phyloP scores from a whole-genome alignment of 2,888 invertebrate species.

The Lomographa bimaculata region DNA sequence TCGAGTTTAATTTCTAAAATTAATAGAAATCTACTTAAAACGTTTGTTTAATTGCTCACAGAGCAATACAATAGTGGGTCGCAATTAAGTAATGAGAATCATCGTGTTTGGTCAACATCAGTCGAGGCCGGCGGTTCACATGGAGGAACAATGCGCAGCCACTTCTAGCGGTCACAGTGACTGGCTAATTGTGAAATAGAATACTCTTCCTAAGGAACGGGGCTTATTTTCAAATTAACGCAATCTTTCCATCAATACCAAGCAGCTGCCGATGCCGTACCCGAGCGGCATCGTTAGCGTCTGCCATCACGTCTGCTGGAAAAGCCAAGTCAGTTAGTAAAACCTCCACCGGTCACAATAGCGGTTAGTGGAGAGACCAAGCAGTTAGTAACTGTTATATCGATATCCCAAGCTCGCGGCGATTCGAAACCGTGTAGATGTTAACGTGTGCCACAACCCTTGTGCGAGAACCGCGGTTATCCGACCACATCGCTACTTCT shows the following conservation, averaged over 20 bases:
- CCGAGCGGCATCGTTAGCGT: slow-evolving; percentile 5
- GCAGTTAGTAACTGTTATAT: slow-evolving; percentile 51
- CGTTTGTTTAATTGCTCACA: slow-evolving; percentile 68
- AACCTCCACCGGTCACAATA: slow-evolving; percentile 35
- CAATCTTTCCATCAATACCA: slow-evolving; percentile 32
- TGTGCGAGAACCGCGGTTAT: slow-evolving; percentile 74
- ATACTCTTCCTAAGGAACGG: slow-evolving; percentile 9
- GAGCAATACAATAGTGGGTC: slow-evolving; percentile 67
- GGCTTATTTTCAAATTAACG: slow-evolving; percentile 17
- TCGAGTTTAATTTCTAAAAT: slow-evolving; percentile 57
- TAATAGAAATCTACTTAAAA: slow-evolving; percentile 71
- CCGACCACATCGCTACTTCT: slow-evolving; percentile 66
- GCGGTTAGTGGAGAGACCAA: slow-evolving; percentile 41
- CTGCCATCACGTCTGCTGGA: slow-evolving; percentile 20
- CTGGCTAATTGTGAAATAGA: slow-evolving; percentile 38
- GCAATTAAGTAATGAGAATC: slow-evolving; percentile 80
- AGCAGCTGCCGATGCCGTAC: slow-evolving; percentile 4
- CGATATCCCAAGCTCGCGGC: slow-evolving; percentile 49
- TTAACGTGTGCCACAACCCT: slow-evolving; percentile 67
- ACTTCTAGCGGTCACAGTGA: slow-evolving; percentile 32
- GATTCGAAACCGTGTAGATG: slow-evolving; percentile 41
- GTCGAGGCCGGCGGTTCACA: slow-evolving; percentile 63
- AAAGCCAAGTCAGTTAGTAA: slow-evolving; percentile 30
- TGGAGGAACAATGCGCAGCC: slow-evolving; percentile 49
- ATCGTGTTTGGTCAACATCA: slow-evolving; percentile 65